phyloP scores from a whole-genome alignment of 2,888 invertebrate genomes.

The Trichopoda pennipes region DNA sequence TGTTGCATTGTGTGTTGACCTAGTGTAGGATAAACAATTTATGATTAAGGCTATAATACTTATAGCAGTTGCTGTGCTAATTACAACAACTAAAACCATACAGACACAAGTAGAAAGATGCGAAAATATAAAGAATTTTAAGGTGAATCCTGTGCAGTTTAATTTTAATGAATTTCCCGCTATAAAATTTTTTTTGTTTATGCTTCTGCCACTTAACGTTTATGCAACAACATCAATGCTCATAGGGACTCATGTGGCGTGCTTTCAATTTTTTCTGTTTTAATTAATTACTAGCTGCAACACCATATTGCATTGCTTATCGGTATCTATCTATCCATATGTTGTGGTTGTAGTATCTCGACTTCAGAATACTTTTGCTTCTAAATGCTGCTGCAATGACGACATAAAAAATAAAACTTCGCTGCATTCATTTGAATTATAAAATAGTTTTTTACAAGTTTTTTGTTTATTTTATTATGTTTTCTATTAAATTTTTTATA shows the following conservation, averaged over 20 bases:
- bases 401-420: conserved; percentile 26
- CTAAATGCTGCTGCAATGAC: conserved; percentile 3
- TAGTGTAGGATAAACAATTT: conserved; percentile 59
- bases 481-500: conserved; percentile 10
- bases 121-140: conserved; percentile 22
- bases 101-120: neutral
- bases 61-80: neutral
- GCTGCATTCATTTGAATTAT: conserved; percentile 37
- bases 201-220: conserved; percentile 38
- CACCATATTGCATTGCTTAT: conserved; percentile 40
- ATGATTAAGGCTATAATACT: conserved; percentile 56
- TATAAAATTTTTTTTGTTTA: conserved; percentile 1
- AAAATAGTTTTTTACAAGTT: conserved; percentile 37
- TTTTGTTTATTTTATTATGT: conserved; percentile 38
- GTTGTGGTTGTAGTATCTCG: neutral
- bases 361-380: neutral
- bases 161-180: conserved; percentile 43
- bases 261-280: conserved; percentile 46
- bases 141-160: conserved; percentile 33
- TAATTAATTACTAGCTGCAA: conserved; percentile 66
- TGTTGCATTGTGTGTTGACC: conserved; percentile 34
- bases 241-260: conserved; percentile 64
- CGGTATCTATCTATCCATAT: conserved; percentile 36
- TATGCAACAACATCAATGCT: conserved; percentile 49
- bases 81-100: conserved; percentile 14